Evolutionary conservation across 2,113 vertebrate genomes (phyloP).

Genomic region (Pterocles orientalis): DNA sequence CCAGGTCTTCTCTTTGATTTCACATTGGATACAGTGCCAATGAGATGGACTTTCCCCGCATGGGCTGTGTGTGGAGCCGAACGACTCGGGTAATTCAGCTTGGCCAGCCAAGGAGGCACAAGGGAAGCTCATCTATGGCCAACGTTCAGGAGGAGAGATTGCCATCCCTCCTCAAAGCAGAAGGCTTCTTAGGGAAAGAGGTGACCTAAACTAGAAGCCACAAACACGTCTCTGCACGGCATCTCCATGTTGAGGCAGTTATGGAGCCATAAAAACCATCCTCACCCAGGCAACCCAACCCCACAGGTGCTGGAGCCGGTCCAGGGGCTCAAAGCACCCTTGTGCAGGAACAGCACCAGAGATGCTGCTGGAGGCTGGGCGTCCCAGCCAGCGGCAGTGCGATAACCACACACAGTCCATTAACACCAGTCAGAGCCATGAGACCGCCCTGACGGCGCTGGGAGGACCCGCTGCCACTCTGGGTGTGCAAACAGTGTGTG

Average conservation of each 20-base stretch:
- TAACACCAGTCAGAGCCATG: accelerated
- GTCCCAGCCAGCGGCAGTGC: accelerated
- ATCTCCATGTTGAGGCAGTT: accelerated
- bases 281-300: accelerated
- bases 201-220: background rate
- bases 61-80: background rate
- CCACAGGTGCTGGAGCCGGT: accelerated
- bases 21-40: background rate
- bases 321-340: accelerated
- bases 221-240: background rate
- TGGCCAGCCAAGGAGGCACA: background rate
- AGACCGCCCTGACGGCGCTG: accelerated
- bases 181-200: background rate
- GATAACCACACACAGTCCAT: accelerated
- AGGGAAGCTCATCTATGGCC: background rate
- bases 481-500: background rate
- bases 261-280: background rate
- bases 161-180: background rate
- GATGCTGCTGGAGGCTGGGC: background rate
- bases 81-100: background rate
- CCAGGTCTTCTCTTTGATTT: background rate
- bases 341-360: background rate
- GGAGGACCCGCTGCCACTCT: background rate
- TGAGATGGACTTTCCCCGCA: background rate
- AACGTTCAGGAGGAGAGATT: background rate